Evolutionary conservation across 2,888 invertebrate genomes (phyloP).

Genomic region (Argyra leucocephala): DNA sequence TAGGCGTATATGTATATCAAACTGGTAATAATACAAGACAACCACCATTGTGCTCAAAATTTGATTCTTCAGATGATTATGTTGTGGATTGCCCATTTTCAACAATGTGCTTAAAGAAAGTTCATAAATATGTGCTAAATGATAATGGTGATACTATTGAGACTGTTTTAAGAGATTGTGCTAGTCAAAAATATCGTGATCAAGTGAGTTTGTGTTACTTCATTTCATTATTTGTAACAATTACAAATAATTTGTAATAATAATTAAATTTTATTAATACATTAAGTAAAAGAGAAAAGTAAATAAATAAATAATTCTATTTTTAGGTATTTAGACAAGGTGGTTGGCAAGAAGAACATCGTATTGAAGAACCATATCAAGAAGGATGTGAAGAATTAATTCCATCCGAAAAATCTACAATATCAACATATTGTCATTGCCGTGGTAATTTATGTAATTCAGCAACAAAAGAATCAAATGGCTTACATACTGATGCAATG

Average conservation of each 20-base stretch:
- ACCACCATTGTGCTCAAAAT: conserved; percentile 63
- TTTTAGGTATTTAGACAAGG: conserved; percentile 50
- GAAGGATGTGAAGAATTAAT: conserved; percentile 59
- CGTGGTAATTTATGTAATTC: conserved; percentile 64
- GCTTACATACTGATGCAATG: conserved; percentile 50
- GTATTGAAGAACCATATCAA: conserved; percentile 59
- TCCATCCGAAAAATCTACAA: conserved; percentile 45
- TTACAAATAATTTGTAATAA: too few relatives aligned
- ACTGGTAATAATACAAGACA: conserved; percentile 47
- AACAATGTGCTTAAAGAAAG: conserved; percentile 73
- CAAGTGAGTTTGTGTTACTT: conserved; percentile 32
- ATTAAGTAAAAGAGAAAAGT: too few relatives aligned
- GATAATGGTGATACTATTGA: conserved; percentile 45
- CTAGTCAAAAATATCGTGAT: conserved; percentile 57
- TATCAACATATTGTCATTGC: conserved; percentile 60
- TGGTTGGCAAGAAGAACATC: conserved; percentile 55
- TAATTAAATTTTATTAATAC: too few relatives aligned
- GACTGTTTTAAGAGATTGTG: conserved; percentile 55
- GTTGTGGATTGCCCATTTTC: conserved; percentile 69
- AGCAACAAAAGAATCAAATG: conserved; percentile 43
- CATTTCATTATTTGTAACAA: too few relatives aligned
- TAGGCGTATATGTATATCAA: conserved; percentile 48
- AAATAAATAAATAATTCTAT: too few relatives aligned
- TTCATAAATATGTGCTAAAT: conserved; percentile 54
- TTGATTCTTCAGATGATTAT: conserved; percentile 61